Conservation (phyloP, 2,797 vertebrate species). For the Aphelocoma californica region DNA sequence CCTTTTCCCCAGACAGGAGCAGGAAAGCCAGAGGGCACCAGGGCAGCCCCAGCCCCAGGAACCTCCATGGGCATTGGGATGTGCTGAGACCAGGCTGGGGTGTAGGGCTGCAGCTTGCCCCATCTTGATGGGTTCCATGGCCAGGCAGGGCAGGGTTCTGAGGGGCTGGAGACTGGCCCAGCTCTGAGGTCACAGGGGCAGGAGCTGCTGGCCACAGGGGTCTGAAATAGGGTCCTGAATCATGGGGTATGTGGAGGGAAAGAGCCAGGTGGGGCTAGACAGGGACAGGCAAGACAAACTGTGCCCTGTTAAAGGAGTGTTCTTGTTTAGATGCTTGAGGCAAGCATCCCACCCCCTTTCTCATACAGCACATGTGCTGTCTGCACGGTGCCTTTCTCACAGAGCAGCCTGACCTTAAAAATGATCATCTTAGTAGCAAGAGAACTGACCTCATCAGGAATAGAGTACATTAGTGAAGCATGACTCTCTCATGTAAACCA, state of each 20-base stretch:
- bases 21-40: accelerated
- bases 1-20: background rate
- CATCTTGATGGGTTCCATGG: accelerated
- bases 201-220: accelerated
- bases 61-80: accelerated
- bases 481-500: background rate
- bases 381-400: background rate
- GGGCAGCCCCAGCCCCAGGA: background rate
- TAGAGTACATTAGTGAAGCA: background rate
- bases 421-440: background rate
- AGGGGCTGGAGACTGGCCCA: background rate
- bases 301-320: background rate
- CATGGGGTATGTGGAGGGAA: accelerated
- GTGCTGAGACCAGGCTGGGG: background rate
- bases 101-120: accelerated
- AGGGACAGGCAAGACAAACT: accelerated
- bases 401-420: background rate
- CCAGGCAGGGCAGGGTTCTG: background rate
- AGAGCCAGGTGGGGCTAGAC: accelerated
- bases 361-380: background rate
- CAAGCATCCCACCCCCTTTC: background rate
- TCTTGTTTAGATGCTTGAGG: background rate
- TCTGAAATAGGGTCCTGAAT: background rate
- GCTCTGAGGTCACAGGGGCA: background rate
- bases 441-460: background rate